phyloP scores from a whole-genome alignment of 2,797 vertebrate species.

The Sphenopsis melanotis region DNA sequence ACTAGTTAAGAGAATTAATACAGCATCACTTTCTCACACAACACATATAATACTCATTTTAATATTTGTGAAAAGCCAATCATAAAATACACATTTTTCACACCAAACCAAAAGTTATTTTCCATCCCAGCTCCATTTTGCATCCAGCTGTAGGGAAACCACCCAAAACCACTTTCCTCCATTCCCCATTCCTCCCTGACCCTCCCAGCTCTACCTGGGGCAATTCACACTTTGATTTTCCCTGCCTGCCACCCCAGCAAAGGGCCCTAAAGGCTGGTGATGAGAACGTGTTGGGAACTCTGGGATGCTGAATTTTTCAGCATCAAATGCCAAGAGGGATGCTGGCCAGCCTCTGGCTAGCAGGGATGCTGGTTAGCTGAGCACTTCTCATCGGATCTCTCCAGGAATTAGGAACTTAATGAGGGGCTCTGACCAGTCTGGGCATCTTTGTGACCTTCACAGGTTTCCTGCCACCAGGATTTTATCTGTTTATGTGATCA shows the following conservation, averaged over 20 bases:
- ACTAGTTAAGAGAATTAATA: too few relatives aligned
- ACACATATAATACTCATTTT: too few relatives aligned
- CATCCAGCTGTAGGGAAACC: not conserved
- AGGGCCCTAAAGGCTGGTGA: not conserved
- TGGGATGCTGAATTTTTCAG: not conserved
- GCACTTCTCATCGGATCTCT: not conserved
- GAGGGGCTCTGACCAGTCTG: not conserved
- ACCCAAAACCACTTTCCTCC: not conserved
- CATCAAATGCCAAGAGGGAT: constrained; percentile 21
- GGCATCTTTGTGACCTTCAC: not conserved
- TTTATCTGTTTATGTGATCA: not conserved
- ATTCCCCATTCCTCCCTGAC: not conserved
- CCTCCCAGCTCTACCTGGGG: not conserved
- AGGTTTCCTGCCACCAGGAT: not conserved
- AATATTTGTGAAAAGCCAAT: too few relatives aligned
- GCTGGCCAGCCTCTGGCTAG: not conserved
- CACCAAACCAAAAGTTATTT: too few relatives aligned
- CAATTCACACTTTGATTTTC: not conserved
- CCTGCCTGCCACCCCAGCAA: not conserved
- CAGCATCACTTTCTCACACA: too few relatives aligned
- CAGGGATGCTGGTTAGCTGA: not conserved
- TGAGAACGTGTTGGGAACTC: not conserved
- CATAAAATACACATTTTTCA: too few relatives aligned
- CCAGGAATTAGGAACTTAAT: not conserved
- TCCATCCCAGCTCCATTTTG: not conserved